Conservation (phyloP, 35 echinoderm and acorn worm species). For the Heliocidaris tuberculata region DNA sequence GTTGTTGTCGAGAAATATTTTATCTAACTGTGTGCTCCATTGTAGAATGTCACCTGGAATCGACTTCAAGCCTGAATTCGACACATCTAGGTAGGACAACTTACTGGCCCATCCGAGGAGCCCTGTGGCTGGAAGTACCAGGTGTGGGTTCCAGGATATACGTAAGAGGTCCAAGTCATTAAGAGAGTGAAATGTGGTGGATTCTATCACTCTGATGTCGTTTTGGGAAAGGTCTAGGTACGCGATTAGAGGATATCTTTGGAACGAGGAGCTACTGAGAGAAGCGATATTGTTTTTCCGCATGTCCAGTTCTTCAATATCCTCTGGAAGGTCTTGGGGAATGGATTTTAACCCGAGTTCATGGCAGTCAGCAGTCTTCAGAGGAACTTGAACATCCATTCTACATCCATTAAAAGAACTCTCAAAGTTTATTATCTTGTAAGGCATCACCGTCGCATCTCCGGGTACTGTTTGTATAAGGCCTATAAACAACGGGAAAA, state of each 20-base stretch:
- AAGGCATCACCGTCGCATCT: neutral
- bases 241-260: neutral
- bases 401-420: too few relatives aligned
- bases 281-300: neutral
- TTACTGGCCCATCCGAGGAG: neutral
- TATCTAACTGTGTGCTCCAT: neutral
- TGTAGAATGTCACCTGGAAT: neutral
- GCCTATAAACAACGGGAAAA: neutral
- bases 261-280: neutral
- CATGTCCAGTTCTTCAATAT: neutral
- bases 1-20: neutral
- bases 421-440: too few relatives aligned
- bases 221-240: neutral
- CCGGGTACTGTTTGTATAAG: neutral
- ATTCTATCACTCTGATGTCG: neutral
- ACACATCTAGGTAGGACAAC: neutral
- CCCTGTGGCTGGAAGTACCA: neutral
- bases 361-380: too few relatives aligned
- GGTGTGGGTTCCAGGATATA: neutral
- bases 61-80: neutral
- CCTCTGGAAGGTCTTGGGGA: neutral
- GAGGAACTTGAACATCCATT: too few relatives aligned
- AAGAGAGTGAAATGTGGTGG: neutral
- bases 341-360: neutral
- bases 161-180: neutral